A percentile compares a stretch with the other conserved stretches of the same genome.
Conservation (phyloP, 2,888 invertebrate genomes). For the Drosophila infuscata region DNA sequence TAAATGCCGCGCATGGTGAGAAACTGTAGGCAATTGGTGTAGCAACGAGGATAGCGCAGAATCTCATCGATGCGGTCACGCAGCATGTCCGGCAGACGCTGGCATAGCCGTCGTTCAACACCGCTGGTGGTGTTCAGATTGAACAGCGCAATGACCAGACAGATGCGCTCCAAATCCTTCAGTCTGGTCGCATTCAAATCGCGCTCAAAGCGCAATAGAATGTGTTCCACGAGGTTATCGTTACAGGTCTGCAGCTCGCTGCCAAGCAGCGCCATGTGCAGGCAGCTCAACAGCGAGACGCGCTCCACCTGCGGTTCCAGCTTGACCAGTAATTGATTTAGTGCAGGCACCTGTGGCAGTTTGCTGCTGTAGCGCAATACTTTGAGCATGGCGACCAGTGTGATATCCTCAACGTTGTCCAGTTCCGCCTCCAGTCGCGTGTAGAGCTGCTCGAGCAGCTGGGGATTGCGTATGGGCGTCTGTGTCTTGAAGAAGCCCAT, state of each 20-base stretch:
- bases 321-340: slow-evolving; percentile 86
- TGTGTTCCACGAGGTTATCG: slow-evolving; percentile 84
- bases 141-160: slow-evolving; percentile 88
- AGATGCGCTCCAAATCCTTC: slow-evolving; percentile 91
- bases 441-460: slow-evolving; percentile 86
- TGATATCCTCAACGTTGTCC: slow-evolving; percentile 87
- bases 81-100: slow-evolving; percentile 85
- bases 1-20: slow-evolving; percentile 87
- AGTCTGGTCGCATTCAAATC: slow-evolving; percentile 86
- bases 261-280: slow-evolving; percentile 89
- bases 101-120: slow-evolving; percentile 85
- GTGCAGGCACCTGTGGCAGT: slow-evolving; percentile 84
- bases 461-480: slow-evolving; percentile 87
- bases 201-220: slow-evolving; percentile 86
- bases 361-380: slow-evolving; percentile 87
- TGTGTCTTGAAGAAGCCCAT: slow-evolving; percentile 93
- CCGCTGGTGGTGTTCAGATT: slow-evolving; percentile 86
- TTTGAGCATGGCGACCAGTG: slow-evolving; percentile 88
- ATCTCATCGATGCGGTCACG: slow-evolving; percentile 87
- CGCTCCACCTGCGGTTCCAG: slow-evolving; percentile 87
- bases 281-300: slow-evolving; percentile 87
- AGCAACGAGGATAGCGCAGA: slow-evolving; percentile 87
- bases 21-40: slow-evolving; percentile 88
- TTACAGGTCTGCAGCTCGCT: slow-evolving; percentile 86
- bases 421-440: slow-evolving; percentile 86